These are phyloP conservation scores for Calyptommatus sinebrachiatus DNA, from an alignment of 2,113 vertebrate species.

Conservation along the genomic window DNA sequence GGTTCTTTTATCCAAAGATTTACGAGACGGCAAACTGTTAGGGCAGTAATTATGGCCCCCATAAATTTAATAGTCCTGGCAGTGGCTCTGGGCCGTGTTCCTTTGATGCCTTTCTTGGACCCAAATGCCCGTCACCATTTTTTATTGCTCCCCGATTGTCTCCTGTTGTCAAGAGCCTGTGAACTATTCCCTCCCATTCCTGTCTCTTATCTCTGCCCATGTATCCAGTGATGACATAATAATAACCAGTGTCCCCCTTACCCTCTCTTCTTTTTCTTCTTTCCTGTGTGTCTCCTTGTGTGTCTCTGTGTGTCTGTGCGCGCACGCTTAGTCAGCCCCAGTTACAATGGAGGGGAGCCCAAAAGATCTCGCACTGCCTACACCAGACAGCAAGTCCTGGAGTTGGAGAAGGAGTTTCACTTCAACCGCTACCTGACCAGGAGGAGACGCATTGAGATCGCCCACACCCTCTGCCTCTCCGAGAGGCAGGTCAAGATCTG, in stretches of 20 bases:
- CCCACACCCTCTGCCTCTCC: slow-evolving; percentile 94
- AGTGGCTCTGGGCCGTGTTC: slow-evolving; percentile 86
- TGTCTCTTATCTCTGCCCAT: slow-evolving; percentile 71
- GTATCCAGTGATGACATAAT: slow-evolving; percentile 81
- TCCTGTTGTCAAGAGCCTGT: slow-evolving; percentile 74
- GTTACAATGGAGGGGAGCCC: slow-evolving; percentile 94
- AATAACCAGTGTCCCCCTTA: slow-evolving; percentile 87
- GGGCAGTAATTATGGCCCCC: slow-evolving; percentile 96
- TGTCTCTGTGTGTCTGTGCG: slow-evolving; percentile 31
- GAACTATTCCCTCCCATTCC: slow-evolving; percentile 80
- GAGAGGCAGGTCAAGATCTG: slow-evolving; percentile 99
- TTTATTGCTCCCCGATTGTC: slow-evolving; percentile 81
- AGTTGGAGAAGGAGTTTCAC: slow-evolving; percentile 99
- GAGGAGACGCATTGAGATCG: slow-evolving; percentile 96
- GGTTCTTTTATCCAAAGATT: slow-evolving; percentile 87
- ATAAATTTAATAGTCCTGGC: slow-evolving; percentile 97
- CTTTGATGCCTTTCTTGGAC: slow-evolving; percentile 90
- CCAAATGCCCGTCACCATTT: slow-evolving; percentile 85
- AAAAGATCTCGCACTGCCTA: slow-evolving; percentile 99
- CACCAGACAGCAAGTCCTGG: slow-evolving; percentile 97
- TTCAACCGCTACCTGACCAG: slow-evolving; percentile 99
- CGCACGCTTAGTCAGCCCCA: slow-evolving; percentile 87
- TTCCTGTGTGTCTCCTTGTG: slow-evolving; percentile 33
- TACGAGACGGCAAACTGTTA: slow-evolving; percentile 92
- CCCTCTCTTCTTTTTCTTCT: slow-evolving; percentile 54